A percentile compares a stretch with the other conserved stretches of the same genome.
These are phyloP conservation scores for Megalops atlanticus DNA, from an alignment of 2,113 vertebrate genomes.

Conservation along the genomic window DNA sequence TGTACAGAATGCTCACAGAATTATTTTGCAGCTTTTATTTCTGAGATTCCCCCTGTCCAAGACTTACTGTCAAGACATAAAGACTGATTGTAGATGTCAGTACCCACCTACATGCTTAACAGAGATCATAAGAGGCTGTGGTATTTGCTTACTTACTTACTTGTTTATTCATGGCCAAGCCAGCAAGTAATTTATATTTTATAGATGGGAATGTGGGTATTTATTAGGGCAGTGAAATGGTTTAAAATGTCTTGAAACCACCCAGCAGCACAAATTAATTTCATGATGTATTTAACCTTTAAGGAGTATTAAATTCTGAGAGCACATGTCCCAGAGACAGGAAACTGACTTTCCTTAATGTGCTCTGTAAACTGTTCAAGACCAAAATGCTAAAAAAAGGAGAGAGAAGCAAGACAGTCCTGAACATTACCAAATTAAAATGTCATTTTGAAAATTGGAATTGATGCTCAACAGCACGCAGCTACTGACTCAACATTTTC, in stretches of 20 bases:
- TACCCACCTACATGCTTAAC: slow-evolving; percentile 53
- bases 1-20: too few species aligned
- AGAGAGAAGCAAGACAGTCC: neutral
- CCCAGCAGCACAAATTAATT: slow-evolving; percentile 35
- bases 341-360: neutral
- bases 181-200: slow-evolving; percentile 64
- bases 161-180: slow-evolving; percentile 51
- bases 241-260: slow-evolving; percentile 57
- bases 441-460: neutral
- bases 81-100: neutral
- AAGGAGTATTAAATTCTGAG: slow-evolving; percentile 29
- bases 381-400: neutral
- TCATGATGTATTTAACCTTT: slow-evolving; percentile 30
- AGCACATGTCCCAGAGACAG: neutral
- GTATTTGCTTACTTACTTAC: slow-evolving; percentile 35
- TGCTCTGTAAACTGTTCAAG: neutral
- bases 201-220: slow-evolving; percentile 57
- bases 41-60: neutral
- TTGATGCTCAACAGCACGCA: too few species aligned
- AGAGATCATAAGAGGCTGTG: slow-evolving; percentile 47
- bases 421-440: neutral
- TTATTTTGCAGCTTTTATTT: neutral
- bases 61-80: slow-evolving; percentile 13
- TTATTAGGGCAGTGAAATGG: slow-evolving; percentile 60
- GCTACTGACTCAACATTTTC: neutral